Percentiles rank a stretch among this genome's conserved stretches.
Conservation (phyloP, 2,888 invertebrate species). For the Stenichneumon culpator region DNA sequence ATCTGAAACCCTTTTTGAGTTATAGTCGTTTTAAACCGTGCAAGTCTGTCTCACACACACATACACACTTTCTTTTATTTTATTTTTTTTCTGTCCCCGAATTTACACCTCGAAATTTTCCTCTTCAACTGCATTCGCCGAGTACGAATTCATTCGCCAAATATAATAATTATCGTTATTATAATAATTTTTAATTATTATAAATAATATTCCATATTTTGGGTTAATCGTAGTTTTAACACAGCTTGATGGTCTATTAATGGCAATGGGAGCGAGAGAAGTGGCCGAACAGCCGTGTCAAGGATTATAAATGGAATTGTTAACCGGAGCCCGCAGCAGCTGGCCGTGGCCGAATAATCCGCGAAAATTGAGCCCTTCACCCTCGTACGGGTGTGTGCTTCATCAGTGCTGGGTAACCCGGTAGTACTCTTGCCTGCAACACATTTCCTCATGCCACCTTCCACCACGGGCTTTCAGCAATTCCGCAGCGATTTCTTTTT, state of each 20-base stretch:
- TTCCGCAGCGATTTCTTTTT: neutral
- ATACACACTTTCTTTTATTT: too few species aligned
- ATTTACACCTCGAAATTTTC: too few species aligned
- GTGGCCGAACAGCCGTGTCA: neutral
- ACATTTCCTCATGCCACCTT: constrained; percentile 7
- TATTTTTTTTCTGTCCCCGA: too few species aligned
- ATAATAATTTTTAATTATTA: neutral
- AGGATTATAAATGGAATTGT: constrained; percentile 17
- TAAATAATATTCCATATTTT: neutral
- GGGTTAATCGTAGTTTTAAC: neutral
- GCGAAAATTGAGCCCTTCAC: constrained; percentile 38
- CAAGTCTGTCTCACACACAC: too few species aligned
- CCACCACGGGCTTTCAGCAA: neutral
- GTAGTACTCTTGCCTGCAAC: neutral
- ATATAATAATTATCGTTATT: too few species aligned
- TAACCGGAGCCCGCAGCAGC: constrained; percentile 4
- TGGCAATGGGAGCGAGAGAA: neutral
- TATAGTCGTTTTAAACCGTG: too few species aligned
- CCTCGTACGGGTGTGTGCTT: neutral
- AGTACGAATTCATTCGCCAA: too few species aligned
- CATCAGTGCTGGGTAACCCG: neutral
- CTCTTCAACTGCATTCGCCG: too few species aligned
- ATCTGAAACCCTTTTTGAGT: too few species aligned
- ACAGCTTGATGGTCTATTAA: neutral
- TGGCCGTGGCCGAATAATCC: constrained; percentile 23